Evolutionary conservation across 1,140 invertebrate genomes (phyloP).

Genomic region (Lepeophtheirus salmonis): DNA sequence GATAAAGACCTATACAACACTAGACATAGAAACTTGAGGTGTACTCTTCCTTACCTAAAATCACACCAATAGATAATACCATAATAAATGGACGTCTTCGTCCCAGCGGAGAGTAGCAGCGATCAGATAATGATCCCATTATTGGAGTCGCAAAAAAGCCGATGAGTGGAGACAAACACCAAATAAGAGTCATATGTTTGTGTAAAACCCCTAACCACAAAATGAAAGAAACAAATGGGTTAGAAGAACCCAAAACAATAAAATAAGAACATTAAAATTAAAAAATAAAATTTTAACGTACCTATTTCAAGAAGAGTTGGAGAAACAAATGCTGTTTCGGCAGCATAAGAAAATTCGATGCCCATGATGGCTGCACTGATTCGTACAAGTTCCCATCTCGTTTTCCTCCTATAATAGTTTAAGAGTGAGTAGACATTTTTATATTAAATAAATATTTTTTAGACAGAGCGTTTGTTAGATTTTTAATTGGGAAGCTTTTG

Average conservation of each 20-base stretch:
- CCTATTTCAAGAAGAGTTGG: constrained; percentile 82
- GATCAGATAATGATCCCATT: constrained; percentile 73
- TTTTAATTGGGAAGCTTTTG: neutral
- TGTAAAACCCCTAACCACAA: constrained; percentile 46
- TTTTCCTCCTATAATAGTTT: constrained; percentile 45
- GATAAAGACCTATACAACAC: too few species aligned
- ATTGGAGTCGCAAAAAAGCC: constrained; percentile 85
- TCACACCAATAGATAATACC: constrained; percentile 63
- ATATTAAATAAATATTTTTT: neutral
- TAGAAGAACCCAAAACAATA: neutral
- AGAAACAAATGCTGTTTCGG: constrained; percentile 89
- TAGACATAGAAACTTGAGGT: too few species aligned
- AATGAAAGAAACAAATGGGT: neutral
- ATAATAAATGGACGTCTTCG: constrained; percentile 76
- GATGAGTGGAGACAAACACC: constrained; percentile 73
- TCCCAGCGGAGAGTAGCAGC: constrained; percentile 56
- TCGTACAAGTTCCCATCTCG: constrained; percentile 54
- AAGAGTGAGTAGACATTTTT: neutral
- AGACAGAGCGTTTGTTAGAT: neutral
- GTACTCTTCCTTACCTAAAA: constrained; percentile 64
- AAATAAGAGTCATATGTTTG: constrained; percentile 80
- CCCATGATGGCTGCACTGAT: constrained; percentile 87
- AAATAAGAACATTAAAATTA: too few species aligned
- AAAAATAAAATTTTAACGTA: constrained; percentile 32
- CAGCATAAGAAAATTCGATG: constrained; percentile 90